Base-by-base conservation (phyloP, 2,797 vertebrate species). In the Morus bassanus region DNA sequence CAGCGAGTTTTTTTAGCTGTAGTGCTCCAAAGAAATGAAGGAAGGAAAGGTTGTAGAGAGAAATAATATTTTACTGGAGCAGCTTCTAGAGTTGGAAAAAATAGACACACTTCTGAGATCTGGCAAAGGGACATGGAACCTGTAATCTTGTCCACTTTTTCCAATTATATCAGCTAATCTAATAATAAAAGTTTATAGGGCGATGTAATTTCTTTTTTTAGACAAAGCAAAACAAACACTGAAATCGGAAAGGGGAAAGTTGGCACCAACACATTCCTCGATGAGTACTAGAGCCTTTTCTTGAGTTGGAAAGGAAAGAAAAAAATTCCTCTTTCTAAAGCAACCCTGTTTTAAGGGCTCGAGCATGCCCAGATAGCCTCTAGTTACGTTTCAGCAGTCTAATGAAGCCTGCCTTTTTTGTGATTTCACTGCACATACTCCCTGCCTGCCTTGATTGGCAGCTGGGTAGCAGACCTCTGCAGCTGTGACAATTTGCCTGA, bases 401-500 rank as follows among this genome's bases (percentile, higher is more conserved):
- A 95, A 96, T 92, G 96, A 96, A 95, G 90, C 93, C 85, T 95
- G 94, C 90, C 84, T 94, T 93, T 95, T 95, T 91, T 96, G 96
- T 91, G 93, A 95, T 95, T 97, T 96, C 93, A 63, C 72, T 80
- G 90, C 96, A 95, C 96, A 95, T 85, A 91, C 86, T 96, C 94
- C 93, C 93, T 96, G 96, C 96, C 93, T 95, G 94, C 93, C 91
- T 94, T 96, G 96, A 96, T 96, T 96, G 96, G 96, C 94, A 96
- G 96, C 96, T 95, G 96, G 96, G 94, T 96, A 96, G 94, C 94
- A 97, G 95, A 96, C 96, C 94, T 96, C 96, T 97, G 96, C 96
- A 94, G 96, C 96, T 96, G 96, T 96, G 96, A 96, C 96, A 96
- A 89, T 95, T 97, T 96, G 96, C 96, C 96, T 94, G 96, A 96